Percentiles rank a stretch among this genome's conserved stretches.
phyloP scores from a whole-genome alignment of 2,797 vertebrate species.

The Coregonus sp. region DNA sequence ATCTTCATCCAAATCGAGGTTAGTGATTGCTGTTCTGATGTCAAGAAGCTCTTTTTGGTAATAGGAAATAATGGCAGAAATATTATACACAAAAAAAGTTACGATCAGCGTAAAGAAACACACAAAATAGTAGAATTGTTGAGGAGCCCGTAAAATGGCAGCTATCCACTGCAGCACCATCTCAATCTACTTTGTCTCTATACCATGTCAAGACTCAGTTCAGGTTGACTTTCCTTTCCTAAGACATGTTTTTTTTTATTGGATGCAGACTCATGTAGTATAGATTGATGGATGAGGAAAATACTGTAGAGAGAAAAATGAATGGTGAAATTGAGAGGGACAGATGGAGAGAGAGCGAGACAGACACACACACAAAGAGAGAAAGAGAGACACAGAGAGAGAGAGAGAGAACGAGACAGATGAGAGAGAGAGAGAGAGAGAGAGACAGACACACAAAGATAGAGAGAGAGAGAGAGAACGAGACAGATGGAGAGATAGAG shows the following conservation, averaged over 20 bases:
- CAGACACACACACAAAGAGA: background rate
- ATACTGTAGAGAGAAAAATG: background rate
- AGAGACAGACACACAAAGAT: background rate
- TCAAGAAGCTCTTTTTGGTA: too few species aligned
- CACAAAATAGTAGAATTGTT: too few species aligned
- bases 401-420: background rate
- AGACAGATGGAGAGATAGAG: slow-evolving; percentile 21
- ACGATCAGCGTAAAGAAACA: too few species aligned
- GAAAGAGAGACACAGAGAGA: background rate
- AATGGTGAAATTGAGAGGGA: background rate
- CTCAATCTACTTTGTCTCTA: too few species aligned
- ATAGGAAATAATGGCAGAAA: too few species aligned
- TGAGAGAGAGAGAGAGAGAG: background rate
- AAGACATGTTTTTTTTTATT: too few species aligned
- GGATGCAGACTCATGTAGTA: background rate
- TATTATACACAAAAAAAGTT: too few species aligned
- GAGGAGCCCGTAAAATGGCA: too few species aligned
- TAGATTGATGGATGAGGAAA: background rate
- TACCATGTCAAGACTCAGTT: background rate
- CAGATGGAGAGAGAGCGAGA: background rate
- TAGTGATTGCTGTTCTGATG: too few species aligned
- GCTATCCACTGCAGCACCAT: too few species aligned
- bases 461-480: background rate
- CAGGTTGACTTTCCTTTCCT: background rate
- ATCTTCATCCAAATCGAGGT: too few species aligned